Conservation (phyloP, 2,113 vertebrate species). For the Engystomops pustulosus region DNA sequence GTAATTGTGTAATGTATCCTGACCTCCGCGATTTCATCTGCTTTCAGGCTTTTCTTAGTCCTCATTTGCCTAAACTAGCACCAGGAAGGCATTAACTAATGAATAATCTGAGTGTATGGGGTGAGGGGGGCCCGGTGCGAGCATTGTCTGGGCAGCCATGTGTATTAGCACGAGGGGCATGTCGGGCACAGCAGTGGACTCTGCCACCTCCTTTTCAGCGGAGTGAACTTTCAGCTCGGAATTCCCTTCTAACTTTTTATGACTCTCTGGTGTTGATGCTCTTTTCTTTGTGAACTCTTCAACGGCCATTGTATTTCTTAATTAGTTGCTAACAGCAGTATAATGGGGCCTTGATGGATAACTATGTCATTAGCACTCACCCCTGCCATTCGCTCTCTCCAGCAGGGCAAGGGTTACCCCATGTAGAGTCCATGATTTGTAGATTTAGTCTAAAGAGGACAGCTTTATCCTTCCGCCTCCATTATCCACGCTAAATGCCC, state of each 20-base stretch:
- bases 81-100: constrained; percentile 15
- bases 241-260: constrained; percentile 61
- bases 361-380: constrained; percentile 73
- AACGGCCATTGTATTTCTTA: constrained; percentile 77
- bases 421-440: constrained; percentile 66
- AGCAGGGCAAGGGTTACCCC: constrained; percentile 64
- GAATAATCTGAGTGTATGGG: constrained; percentile 29
- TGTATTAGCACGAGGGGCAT: constrained; percentile 67
- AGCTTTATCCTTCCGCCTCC: constrained; percentile 45
- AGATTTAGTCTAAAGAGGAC: constrained; percentile 48
- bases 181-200: constrained; percentile 55
- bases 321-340: constrained; percentile 82
- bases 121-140: not conserved
- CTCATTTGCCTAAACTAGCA: constrained; percentile 36
- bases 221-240: constrained; percentile 60
- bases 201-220: constrained; percentile 58
- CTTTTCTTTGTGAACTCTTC: constrained; percentile 71
- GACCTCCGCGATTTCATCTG: constrained; percentile 20
- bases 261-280: constrained; percentile 66
- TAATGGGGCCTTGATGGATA: constrained; percentile 78
- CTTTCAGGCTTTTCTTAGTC: constrained; percentile 23
- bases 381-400: constrained; percentile 68
- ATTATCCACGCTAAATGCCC: not conserved
- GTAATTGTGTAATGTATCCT: not conserved
- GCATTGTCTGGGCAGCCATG: constrained; percentile 41